Conservation (phyloP, 2,113 vertebrate genomes). For the Phyllostomus discolor region DNA sequence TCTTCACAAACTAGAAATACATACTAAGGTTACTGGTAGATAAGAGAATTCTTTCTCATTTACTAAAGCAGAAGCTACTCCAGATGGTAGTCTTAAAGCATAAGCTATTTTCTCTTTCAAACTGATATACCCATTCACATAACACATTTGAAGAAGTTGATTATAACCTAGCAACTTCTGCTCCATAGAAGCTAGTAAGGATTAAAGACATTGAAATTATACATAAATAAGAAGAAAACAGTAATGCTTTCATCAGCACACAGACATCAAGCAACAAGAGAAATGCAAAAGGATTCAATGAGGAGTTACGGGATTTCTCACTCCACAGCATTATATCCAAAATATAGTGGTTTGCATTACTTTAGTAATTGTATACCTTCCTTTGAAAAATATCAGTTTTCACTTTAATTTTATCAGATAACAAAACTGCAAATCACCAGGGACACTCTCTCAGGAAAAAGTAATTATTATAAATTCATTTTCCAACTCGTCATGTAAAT, state of each 20-base stretch:
- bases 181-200: not conserved
- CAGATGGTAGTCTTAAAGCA: constrained; percentile 42
- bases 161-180: constrained; percentile 17
- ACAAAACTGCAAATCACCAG: not conserved
- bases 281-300: not conserved
- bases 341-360: constrained; percentile 39
- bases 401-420: constrained; percentile 11
- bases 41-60: constrained; percentile 35
- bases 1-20: constrained; percentile 57
- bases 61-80: constrained; percentile 37
- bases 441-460: not conserved
- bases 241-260: not conserved
- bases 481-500: not conserved
- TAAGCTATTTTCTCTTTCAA: constrained; percentile 48
- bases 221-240: not conserved
- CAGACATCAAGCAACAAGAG: not conserved
- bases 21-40: constrained; percentile 40
- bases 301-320: constrained; percentile 39
- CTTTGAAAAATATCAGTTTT: constrained; percentile 23
- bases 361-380: constrained; percentile 53
- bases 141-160: not conserved
- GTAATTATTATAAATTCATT: not conserved
- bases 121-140: not conserved
- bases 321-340: constrained; percentile 36
- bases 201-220: not conserved